Conservation (phyloP, 2,888 invertebrate genomes). For the Tetragnatha montana region DNA sequence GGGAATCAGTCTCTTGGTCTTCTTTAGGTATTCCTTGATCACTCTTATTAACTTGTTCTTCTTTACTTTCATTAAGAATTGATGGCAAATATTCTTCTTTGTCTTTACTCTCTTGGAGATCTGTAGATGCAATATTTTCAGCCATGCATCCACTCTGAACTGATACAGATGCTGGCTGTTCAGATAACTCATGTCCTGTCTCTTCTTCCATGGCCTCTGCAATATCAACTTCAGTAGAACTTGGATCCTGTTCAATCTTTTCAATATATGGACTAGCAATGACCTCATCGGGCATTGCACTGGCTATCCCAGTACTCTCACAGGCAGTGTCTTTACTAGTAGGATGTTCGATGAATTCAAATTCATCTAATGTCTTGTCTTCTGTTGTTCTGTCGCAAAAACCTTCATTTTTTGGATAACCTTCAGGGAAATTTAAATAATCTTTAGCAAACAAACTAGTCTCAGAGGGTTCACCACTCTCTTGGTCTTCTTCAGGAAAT, state of each 20-base stretch:
- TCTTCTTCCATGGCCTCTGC: neutral
- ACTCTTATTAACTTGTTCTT: neutral
- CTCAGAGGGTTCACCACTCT: constrained; percentile 56
- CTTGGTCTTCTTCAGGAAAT: constrained; percentile 10
- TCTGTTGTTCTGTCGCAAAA: constrained; percentile 3
- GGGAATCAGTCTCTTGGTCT: constrained; percentile 11
- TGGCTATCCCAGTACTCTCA: neutral
- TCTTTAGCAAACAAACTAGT: constrained; percentile 41
- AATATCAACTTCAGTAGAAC: neutral
- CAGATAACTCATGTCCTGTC: neutral
- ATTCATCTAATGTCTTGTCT: neutral
- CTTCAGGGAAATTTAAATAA: constrained; percentile 5
- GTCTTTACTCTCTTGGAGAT: neutral
- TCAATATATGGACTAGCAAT: neutral
- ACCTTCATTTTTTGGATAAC: neutral
- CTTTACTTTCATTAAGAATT: no score
- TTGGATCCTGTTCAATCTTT: neutral
- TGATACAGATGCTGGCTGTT: neutral
- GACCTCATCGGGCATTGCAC: neutral
- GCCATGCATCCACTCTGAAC: neutral
- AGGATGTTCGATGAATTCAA: neutral
- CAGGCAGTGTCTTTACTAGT: neutral
- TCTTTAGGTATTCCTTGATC: neutral
- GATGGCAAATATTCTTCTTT: no score
- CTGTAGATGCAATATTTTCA: neutral